A percentile compares a stretch with the other conserved stretches of the same genome.
phyloP scores from a whole-genome alignment of 2,888 invertebrate genomes.

The Ommatoiulus sabulosus region DNA sequence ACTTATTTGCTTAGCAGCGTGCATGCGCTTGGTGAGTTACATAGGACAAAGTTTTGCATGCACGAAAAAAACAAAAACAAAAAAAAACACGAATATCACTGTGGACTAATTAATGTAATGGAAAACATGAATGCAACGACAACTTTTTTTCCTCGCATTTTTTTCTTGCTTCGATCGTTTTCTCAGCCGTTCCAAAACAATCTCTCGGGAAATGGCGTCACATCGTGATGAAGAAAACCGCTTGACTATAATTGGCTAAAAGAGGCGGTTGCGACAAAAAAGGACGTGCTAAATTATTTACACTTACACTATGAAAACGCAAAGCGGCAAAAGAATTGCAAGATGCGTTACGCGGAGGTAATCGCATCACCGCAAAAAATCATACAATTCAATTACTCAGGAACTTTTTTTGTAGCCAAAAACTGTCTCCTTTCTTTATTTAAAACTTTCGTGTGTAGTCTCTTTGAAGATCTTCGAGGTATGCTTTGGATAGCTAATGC shows the following conservation, averaged over 20 bases:
- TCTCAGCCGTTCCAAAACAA: not conserved
- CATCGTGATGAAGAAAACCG: too few species aligned
- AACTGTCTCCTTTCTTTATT: too few species aligned
- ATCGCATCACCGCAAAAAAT: slow-evolving; percentile 6
- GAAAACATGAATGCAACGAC: not conserved
- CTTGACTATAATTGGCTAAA: not conserved
- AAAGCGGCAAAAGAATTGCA: not conserved
- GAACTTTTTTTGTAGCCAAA: too few species aligned
- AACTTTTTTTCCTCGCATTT: not conserved
- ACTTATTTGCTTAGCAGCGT: too few species aligned
- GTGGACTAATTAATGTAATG: not conserved
- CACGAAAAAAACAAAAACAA: too few species aligned
- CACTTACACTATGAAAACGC: not conserved
- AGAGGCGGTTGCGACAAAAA: not conserved
- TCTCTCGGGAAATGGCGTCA: not conserved
- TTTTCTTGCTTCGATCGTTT: not conserved
- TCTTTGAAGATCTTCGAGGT: not conserved
- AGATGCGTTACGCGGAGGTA: not conserved
- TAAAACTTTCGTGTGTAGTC: not conserved
- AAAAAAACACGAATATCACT: not conserved
- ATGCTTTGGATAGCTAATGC: not conserved
- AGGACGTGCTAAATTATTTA: slow-evolving; percentile 28
- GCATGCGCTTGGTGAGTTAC: not conserved
- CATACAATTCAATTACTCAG: not conserved
- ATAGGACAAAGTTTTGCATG: not conserved